These are phyloP conservation scores for Tachina fera DNA, from an alignment of 2,888 invertebrate species.

Conservation along the genomic window DNA sequence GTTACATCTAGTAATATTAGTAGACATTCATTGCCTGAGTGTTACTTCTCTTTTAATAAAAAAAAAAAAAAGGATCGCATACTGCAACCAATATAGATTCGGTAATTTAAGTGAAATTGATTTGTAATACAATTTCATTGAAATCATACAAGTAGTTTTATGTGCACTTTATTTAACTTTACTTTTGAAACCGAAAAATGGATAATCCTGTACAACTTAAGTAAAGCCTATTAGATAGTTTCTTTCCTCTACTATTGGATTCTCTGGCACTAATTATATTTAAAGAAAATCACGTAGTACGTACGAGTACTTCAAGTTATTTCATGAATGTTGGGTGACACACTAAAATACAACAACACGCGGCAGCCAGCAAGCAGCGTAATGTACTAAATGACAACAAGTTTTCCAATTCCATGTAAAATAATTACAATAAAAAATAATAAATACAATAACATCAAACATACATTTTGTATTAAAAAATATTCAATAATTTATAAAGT, in stretches of 20 bases:
- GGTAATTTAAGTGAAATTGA: too few relatives aligned
- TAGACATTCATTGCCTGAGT: too few relatives aligned
- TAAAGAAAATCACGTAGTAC: slow-evolving; percentile 36
- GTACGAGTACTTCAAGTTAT: slow-evolving; percentile 55
- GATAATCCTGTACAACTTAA: background rate
- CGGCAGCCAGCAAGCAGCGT: background rate
- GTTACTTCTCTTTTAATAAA: too few relatives aligned
- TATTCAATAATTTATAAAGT: slow-evolving; percentile 7
- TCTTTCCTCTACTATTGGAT: background rate
- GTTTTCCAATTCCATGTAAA: slow-evolving; percentile 43
- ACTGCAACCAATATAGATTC: too few relatives aligned
- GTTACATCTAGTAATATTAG: too few relatives aligned
- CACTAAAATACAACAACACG: slow-evolving; percentile 18
- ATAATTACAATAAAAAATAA: background rate
- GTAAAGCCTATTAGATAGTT: background rate
- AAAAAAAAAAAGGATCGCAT: too few relatives aligned
- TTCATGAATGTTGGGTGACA: slow-evolving; percentile 58
- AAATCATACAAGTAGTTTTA: too few relatives aligned
- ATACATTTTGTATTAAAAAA: background rate
- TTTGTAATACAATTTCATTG: too few relatives aligned
- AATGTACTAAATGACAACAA: slow-evolving; percentile 29
- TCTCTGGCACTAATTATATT: slow-evolving; percentile 29
- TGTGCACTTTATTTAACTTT: too few relatives aligned
- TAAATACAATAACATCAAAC: background rate
- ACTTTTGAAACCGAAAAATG: too few relatives aligned